Evolutionary conservation across 2,113 vertebrate genomes (phyloP).

Genomic region (Trinectes maculatus): DNA sequence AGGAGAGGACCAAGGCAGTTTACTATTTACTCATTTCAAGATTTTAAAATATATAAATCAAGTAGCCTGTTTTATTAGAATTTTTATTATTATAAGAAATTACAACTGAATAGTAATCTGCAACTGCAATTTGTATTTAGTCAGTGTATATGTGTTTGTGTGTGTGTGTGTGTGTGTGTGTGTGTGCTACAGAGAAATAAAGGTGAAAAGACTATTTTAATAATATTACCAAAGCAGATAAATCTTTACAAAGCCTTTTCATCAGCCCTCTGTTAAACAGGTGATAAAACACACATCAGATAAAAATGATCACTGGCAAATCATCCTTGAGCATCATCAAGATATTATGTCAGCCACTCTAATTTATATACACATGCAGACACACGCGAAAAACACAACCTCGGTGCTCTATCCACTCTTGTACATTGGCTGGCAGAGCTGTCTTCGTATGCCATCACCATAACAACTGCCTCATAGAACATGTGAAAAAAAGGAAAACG

Average conservation of each 20-base stretch:
- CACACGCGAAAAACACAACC: constrained; percentile 43
- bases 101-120: too few relatives aligned
- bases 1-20: neutral
- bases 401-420: constrained; percentile 66
- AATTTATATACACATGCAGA: constrained; percentile 22
- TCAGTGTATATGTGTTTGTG: constrained; percentile 1
- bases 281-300: constrained; percentile 63
- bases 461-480: constrained; percentile 81
- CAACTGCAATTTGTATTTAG: too few relatives aligned
- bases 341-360: constrained; percentile 35
- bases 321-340: constrained; percentile 37
- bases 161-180: neutral
- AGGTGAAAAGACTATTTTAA: constrained; percentile 25
- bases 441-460: constrained; percentile 84
- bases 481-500: constrained; percentile 45
- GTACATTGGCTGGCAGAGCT: constrained; percentile 66
- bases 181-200: constrained; percentile 3
- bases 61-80: neutral
- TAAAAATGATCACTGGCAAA: constrained; percentile 52
- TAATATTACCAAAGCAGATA: constrained; percentile 37
- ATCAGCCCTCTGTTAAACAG: constrained; percentile 41
- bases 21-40: neutral
- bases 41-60: neutral
- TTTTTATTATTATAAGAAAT: neutral
- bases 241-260: constrained; percentile 45